Conservation (phyloP, 2,797 vertebrate species). For the Esox masquinongy region DNA sequence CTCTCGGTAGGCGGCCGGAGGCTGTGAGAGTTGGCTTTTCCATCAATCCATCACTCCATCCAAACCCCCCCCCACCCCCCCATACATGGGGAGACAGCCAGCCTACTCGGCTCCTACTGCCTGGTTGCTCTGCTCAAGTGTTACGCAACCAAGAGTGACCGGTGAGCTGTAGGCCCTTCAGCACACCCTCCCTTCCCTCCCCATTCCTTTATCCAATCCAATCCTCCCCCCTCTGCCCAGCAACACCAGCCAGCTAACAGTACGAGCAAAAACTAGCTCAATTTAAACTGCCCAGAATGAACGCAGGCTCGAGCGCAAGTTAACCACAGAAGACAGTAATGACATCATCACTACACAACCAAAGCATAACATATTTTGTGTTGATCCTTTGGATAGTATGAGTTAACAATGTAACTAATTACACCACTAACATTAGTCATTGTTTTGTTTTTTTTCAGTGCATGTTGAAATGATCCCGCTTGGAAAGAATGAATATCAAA, state of each 20-base stretch:
- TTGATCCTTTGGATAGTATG: neutral
- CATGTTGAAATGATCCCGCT: neutral
- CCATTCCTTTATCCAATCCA: constrained; percentile 43
- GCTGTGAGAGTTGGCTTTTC: constrained; percentile 28
- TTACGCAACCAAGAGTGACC: constrained; percentile 70
- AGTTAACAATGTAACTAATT: neutral
- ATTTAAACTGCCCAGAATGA: constrained; percentile 14
- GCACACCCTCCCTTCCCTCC: constrained; percentile 66
- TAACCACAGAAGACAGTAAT: constrained; percentile 1
- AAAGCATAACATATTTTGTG: neutral
- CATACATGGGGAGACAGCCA: constrained; percentile 26
- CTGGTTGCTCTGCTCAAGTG: constrained; percentile 62
- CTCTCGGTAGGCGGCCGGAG: constrained; percentile 29
- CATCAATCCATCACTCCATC: constrained; percentile 7
- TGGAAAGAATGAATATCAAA: neutral
- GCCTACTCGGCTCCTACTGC: constrained; percentile 19
- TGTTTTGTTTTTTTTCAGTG: neutral
- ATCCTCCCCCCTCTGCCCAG: constrained; percentile 44
- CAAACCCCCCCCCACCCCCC: constrained; percentile 32
- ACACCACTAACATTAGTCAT: neutral
- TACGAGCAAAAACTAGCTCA: constrained; percentile 19
- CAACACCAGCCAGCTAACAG: constrained; percentile 44
- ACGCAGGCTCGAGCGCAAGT: neutral
- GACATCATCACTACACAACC: neutral
- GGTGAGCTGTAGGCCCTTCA: constrained; percentile 74